Base-by-base conservation (phyloP, 2,797 vertebrate species). In the Anniella stebbinsi region DNA sequence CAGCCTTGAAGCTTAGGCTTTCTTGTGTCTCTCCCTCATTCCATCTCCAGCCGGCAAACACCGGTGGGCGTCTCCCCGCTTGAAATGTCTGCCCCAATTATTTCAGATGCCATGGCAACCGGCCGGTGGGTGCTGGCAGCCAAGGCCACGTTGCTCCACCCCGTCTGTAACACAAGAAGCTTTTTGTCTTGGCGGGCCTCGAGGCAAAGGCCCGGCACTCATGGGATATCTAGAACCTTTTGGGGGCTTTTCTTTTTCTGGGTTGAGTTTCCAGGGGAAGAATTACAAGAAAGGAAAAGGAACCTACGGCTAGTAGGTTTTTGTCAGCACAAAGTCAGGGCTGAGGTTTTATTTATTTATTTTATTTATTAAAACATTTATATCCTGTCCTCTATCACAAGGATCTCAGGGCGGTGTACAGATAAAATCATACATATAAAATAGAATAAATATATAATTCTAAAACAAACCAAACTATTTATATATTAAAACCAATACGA, bases 41-140 rank as follows among this genome's bases (percentile, higher is more conserved):
- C n/a, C 82, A 11, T 9, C 30, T 48, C 54, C 0, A 66, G 81
- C 67, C 2, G 5, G 77, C 10, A 70, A 73, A 38, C 10, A 8
- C 67, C 41, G 7, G 51, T 11, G 25, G 5, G 18, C 7, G 9
- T 21, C 23, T 17, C 81, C 66, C 28, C 7, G 9, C 72, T 33
- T n/a, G 75, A 89, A n/a, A 57, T 23, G 41, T 12, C 66, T 72
- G 83, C 76, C 66, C 88, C 83, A 80, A 4, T 66, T 80, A 54
- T 86, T 57, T 1, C 33, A 45, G 73, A 12, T 17, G 8, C 72
- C 0, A 0, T 45, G 66, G 87, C n/a, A 80, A 70, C 38, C 12
- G 28, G 11, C 0, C 25, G 18, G 25, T 25, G 38, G 25, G 51
- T 33, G 8, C 13, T 17, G 70, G 70, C n/a, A 5, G 83, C 3